Base-by-base conservation (phyloP, 2,888 invertebrate species). In the Taphrorychus bicolor region DNA sequence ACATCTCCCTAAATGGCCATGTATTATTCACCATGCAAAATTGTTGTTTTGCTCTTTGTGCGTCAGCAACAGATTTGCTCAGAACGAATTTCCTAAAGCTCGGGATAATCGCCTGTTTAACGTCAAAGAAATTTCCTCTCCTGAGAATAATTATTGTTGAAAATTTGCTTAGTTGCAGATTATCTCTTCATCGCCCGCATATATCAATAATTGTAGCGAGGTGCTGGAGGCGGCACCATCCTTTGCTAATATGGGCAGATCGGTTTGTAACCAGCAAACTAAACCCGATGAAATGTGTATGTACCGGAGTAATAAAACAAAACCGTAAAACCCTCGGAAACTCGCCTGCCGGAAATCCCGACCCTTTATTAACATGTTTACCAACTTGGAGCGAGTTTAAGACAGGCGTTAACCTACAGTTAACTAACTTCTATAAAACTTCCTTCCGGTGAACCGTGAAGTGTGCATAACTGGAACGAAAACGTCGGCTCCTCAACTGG, bases 341-440 rank as follows among this genome's bases (percentile, higher is more conserved):
- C 51, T 21, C 51, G 19, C 51, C 51, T 14, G 19, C 51, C 22
- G 21, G 51, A 51, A 54, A 54, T 32, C 54, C 54, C n/a, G 54
- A 21, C 54, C 19, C 60, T 60, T 60, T 66, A 66, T 60, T 60
- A 59, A 66, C 66, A 59, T 59, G 53, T 59, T 59, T 53, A 54
- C 65, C 56, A 60, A 66, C 59, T 65, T 65, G 41, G 41, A 17
- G 59, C 22, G 42, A 65, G 65, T 65, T 65, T 60, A 66, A 60
- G 59, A 60, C 59, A 66, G 66, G 56, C 66, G 66, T 60, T 66
- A 51, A 19, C 21, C 51, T 51, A 51, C 7, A 18, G 21, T 51
- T 21, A 51, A 51, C 21, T 51, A 51, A 21, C 51, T 21, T 21
- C 17, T 18, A 16, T 18, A 51, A 51, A 51, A 51, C 51, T 19